phyloP scores from a whole-genome alignment of 1,140 invertebrate genomes.

The Asbolus verrucosus region DNA sequence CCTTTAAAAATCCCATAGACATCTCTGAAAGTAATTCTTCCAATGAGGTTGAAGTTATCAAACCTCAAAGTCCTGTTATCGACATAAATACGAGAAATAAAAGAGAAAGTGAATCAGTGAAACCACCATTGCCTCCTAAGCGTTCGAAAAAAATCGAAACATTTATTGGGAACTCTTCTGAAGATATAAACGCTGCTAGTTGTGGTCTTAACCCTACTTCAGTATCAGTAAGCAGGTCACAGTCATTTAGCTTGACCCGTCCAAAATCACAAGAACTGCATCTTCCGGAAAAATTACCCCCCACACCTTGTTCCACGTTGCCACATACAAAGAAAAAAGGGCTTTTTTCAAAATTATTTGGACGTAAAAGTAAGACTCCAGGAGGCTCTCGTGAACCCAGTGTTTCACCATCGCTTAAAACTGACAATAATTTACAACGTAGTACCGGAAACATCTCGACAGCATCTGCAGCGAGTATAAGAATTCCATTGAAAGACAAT shows the following conservation, averaged over 20 bases:
- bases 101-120: constrained; percentile 70
- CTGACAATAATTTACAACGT: constrained; percentile 47
- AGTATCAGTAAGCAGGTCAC: constrained; percentile 49
- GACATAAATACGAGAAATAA: constrained; percentile 62
- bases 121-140: constrained; percentile 83
- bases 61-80: constrained; percentile 13
- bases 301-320: constrained; percentile 65
- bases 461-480: constrained; percentile 65
- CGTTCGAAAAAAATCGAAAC: constrained; percentile 74
- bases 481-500: constrained; percentile 71
- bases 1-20: constrained; percentile 84
- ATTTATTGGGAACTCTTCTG: constrained; percentile 49
- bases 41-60: constrained; percentile 60
- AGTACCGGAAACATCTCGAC: constrained; percentile 57
- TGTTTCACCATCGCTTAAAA: constrained; percentile 47
- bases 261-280: constrained; percentile 66
- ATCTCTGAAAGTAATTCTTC: constrained; percentile 64
- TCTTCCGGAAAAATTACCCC: constrained; percentile 65
- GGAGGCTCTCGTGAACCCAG: constrained; percentile 55
- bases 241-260: constrained; percentile 59
- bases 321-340: constrained; percentile 72
- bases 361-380: constrained; percentile 54
- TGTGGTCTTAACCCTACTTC: not conserved
- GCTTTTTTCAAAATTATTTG: constrained; percentile 76
- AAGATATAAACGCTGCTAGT: constrained; percentile 17